Conservation (phyloP, 2,888 invertebrate genomes). For the Meandrusa payeni region DNA sequence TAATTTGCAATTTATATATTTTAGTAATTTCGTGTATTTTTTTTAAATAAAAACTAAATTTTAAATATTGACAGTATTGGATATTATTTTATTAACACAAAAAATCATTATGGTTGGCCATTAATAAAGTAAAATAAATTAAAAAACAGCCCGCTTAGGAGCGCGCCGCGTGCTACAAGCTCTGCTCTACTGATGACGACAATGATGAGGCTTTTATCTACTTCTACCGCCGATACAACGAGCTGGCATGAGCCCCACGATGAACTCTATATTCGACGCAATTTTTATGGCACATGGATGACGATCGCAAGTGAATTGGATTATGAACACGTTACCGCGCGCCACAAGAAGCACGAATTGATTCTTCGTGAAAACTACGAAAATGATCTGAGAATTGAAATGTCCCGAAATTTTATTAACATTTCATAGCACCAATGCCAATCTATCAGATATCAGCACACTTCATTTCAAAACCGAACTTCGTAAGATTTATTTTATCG, state of each 20-base stretch:
- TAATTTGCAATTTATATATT: too few relatives aligned
- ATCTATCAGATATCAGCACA: conserved; percentile 57
- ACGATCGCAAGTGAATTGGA: conserved; percentile 39
- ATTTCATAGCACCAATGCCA: conserved; percentile 72
- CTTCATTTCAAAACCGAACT: conserved; percentile 48
- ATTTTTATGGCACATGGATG: conserved; percentile 65
- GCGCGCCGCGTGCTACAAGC: conserved; percentile 64
- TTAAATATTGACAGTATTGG: too few relatives aligned
- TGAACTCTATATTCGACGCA: conserved; percentile 35
- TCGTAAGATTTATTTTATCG: conserved; percentile 61
- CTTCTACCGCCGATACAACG: conserved; percentile 45
- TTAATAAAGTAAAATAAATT: background rate
- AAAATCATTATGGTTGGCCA: too few relatives aligned
- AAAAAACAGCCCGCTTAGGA: conserved; percentile 60
- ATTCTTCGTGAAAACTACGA: conserved; percentile 51
- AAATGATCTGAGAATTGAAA: conserved; percentile 28
- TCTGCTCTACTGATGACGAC: conserved; percentile 51
- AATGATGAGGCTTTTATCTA: conserved; percentile 37
- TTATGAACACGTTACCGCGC: conserved; percentile 48
- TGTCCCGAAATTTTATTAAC: conserved; percentile 29
- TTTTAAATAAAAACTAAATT: too few relatives aligned
- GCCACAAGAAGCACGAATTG: conserved; percentile 60
- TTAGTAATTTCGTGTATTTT: too few relatives aligned
- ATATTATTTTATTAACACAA: too few relatives aligned
- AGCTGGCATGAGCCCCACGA: conserved; percentile 38